Percentiles rank a stretch among this genome's conserved stretches.
Evolutionary conservation across 1,140 invertebrate genomes (phyloP).

Genomic region (Apolygus lucorum): DNA sequence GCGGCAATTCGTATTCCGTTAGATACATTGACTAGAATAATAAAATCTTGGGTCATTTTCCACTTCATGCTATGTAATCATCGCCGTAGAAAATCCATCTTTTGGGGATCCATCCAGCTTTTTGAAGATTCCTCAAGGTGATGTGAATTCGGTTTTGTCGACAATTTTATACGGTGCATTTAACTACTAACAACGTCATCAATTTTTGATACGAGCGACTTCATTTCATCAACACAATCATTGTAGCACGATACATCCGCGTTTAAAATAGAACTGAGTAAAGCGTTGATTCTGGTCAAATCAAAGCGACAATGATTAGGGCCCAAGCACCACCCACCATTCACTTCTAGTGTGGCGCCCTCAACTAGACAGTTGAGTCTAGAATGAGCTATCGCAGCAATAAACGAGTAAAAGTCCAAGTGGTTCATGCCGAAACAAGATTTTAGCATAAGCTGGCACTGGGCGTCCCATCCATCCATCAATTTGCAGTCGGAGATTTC

Average conservation of each 20-base stretch:
- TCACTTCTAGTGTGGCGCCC: slow-evolving; percentile 32
- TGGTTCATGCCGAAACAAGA: slow-evolving; percentile 76
- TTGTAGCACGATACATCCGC: background rate
- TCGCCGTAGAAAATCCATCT: too few species aligned
- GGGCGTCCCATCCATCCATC: slow-evolving; percentile 58
- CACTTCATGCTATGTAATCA: too few species aligned
- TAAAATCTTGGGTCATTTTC: too few species aligned
- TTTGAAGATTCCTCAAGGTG: too few species aligned
- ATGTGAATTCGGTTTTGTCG: too few species aligned
- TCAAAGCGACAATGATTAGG: slow-evolving; percentile 42
- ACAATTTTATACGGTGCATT: too few species aligned
- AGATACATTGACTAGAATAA: too few species aligned
- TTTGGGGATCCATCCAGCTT: too few species aligned
- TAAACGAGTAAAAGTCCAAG: slow-evolving; percentile 56
- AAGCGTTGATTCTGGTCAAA: slow-evolving; percentile 32
- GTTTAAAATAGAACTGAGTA: slow-evolving; percentile 15
- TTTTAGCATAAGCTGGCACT: slow-evolving; percentile 74
- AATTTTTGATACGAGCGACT: too few species aligned
- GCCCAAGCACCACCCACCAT: slow-evolving; percentile 39
- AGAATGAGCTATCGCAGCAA: slow-evolving; percentile 51
- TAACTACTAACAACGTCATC: too few species aligned
- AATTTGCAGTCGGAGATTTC: slow-evolving; percentile 69
- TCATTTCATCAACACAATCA: background rate
- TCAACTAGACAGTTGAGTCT: slow-evolving; percentile 41
- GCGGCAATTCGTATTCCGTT: too few species aligned